Base-by-base conservation (phyloP, 2,113 vertebrate genomes). In the Theristicus caerulescens region DNA sequence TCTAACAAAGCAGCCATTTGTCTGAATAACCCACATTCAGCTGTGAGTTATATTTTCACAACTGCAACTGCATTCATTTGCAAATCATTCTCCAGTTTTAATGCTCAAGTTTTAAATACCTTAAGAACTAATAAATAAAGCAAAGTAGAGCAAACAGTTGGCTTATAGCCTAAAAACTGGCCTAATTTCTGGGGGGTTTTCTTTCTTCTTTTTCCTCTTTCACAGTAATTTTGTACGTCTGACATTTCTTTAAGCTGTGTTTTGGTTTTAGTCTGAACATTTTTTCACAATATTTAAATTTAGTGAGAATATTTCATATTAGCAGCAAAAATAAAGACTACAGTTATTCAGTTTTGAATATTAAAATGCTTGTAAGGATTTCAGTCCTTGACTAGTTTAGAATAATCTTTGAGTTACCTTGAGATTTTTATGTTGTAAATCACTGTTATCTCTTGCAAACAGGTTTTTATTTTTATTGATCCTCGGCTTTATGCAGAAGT, bases 61-160 rank as follows among this genome's bases (percentile, higher is more conserved):
- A 99, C 98, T 99, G 98, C 98, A 98, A 98, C 98, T 97, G 97
- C 98, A 99, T 99, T 99, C 98, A 99, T 99, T 99, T 99, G 99
- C 99, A 99, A 99, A 99, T 99, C 96, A 98, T 98, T 96, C 98
- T 96, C 95, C 97, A 98, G 98, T 98, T 99, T 99, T 99, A 99
- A 99, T 99, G 98, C 98, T 97, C 97, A 90, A 98, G 98, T 98
- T 98, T 98, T 98, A 99, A 99, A 99, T 99, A 99, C 98, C 98
- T 98, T 98, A 98, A 98, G 98, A 98, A 98, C 98, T 97, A 98
- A 99, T 99, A 98, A 99, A 99, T 98, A 98, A 99, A 98, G 98
- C 98, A 96, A 98, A 98, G 98, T 97, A 97, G 98, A 98, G 98
- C 98, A 98, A 98, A 98, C 98, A 99, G 98, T 99, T 99, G 98